These are phyloP conservation scores for Drosophila pseudotalamancana DNA, from an alignment of 2,888 invertebrate species.

Conservation along the genomic window DNA sequence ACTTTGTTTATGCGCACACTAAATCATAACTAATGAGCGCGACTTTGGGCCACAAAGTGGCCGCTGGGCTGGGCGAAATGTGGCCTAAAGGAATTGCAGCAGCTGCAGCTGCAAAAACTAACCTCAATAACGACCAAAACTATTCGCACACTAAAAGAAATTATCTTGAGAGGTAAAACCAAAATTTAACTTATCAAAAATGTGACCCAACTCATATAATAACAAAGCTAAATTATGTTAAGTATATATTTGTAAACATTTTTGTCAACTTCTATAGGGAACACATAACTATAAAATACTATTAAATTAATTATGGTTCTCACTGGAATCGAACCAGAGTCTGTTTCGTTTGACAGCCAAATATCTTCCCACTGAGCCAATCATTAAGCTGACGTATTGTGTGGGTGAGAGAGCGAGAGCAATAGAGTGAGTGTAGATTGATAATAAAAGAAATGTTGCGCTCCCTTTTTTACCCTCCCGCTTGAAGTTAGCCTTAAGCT, in stretches of 20 bases:
- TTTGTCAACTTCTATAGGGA: too few relatives aligned
- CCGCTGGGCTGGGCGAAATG: conserved; percentile 14
- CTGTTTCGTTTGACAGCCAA: too few relatives aligned
- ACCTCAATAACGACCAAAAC: conserved; percentile 62
- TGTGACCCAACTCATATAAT: background rate
- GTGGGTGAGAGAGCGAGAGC: background rate
- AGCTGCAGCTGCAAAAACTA: conserved; percentile 46
- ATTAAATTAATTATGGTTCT: background rate
- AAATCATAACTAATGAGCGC: conserved; percentile 79
- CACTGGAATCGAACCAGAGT: background rate
- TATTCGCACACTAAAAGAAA: conserved; percentile 41
- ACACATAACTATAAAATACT: too few relatives aligned
- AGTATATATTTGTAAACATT: too few relatives aligned
- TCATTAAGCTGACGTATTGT: too few relatives aligned
- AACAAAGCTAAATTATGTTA: background rate
- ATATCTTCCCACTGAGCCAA: too few relatives aligned
- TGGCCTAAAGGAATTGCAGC: conserved; percentile 20
- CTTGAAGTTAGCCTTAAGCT: too few relatives aligned
- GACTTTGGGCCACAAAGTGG: conserved; percentile 28
- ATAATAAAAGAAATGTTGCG: too few relatives aligned
- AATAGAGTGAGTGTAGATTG: too few relatives aligned
- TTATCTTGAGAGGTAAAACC: background rate
- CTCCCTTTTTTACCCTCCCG: too few relatives aligned
- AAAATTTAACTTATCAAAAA: background rate
- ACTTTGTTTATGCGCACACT: conserved; percentile 79